Evolutionary conservation across 2,888 invertebrate species (phyloP), one percentile per base, ranked within the genome.

Genomic region (Dicyrtomina minuta): DNA sequence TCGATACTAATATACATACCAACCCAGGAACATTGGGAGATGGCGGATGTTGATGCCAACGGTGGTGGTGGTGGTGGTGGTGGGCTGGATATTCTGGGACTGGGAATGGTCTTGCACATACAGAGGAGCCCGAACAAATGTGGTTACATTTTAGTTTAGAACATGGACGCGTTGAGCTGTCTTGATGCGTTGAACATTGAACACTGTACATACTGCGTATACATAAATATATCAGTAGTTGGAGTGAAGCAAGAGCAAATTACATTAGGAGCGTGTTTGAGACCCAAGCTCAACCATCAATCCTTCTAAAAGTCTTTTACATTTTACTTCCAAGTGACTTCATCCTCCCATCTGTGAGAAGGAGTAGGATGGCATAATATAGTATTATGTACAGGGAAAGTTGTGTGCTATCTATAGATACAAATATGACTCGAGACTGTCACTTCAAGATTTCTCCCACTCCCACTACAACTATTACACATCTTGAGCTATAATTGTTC

Each of bases 401-500:
- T 17, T 46, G 17, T n/a, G n/a, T n/a, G n/a, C n/a, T 10, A 49
- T 49, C 15, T 49, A 49, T 49, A 17, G 1, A 15, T 20, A 10
- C 17, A 5, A 22, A 8, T 33, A 58, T 33, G 41, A 39, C 41
- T n/a, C n/a, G n/a, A n/a, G n/a, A n/a, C 51, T 51, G 10, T 17
- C 56, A 27, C 33, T 41, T 41, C 41, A 20, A 58, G 41, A 20
- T 53, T 17, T 17, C 22, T 13, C n/a, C 64, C 61, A 46, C 22
- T 13, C n/a, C 64, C 61, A 46, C 13, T 61, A 17, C 46, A 49
- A 62, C 49, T 62, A 62, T 33, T 33, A 33, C 33, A 33, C 33
- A 33, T 27, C 56, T 56, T 27, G 56, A 46, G 62, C 26, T 64
- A 39, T 65, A 65, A 65, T 65, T 65, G 64, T 53, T 53, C 64